Base-by-base conservation (phyloP, 2,113 vertebrate species). In the Heterochromis multidens region DNA sequence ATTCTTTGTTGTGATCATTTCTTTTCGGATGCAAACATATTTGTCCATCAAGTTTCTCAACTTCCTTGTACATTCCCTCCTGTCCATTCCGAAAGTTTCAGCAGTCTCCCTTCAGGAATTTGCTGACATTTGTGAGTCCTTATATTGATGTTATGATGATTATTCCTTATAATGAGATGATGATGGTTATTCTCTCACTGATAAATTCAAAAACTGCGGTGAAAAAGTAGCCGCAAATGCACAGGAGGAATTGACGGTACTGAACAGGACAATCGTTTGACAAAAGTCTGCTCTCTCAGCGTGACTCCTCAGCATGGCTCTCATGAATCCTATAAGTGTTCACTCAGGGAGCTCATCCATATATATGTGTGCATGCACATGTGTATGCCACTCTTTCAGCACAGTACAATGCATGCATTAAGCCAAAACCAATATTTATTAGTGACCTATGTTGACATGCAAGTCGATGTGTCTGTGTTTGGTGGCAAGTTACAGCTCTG, bases 401-500 rank as follows among this genome's bases (percentile, higher is more conserved):
- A 11, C 33, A 33, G 57, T 5, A 13, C 67, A 37, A 40, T 17
- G 13, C 46, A 40, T 1, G 72, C 78, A 63, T 56, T 7, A 14
- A 82, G 80, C n/a, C 37, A 87, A 85, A 82, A 49, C 16, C 29
- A 76, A 59, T 88, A 79, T 80, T 78, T 56, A 74, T 59, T 33
- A 31, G 49, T 57, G 33, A 84, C 79, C 35, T 9, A 14, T 17
- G 58, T 83, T 74, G 54, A 63, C 62, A 29, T 13, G 76, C 31
- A 17, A n/a, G 49, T 87, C 59, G 5, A 65, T 21, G 35, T 23
- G 43, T 72, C 60, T 76, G 37, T 82, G 62, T 84, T 80, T 88
- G 77, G 74, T 56, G 83, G 87, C 60, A 81, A 82, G 83, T 89
- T 86, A 79, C 80, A 58, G 79, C 87, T 77, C 78, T 63, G 54